phyloP scores from a whole-genome alignment of 2,797 vertebrate genomes.

The Urophycis tenuis region DNA sequence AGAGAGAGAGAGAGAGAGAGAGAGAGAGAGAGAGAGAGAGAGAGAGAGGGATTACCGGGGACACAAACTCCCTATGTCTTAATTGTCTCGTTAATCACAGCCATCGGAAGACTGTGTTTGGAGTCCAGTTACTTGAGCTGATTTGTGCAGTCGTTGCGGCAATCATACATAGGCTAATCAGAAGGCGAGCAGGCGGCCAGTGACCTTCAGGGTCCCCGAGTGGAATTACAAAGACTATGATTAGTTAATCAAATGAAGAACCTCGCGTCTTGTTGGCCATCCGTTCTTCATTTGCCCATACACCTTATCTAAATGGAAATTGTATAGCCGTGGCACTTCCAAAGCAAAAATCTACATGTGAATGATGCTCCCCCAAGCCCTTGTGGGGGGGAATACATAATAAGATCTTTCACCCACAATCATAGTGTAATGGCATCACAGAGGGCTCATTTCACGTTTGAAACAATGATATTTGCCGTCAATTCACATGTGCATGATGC shows the following conservation, averaged over 20 bases:
- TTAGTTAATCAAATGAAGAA: conserved; percentile 78
- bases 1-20: conserved; percentile 40
- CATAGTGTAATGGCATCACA: conserved; percentile 59
- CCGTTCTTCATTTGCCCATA: conserved; percentile 68
- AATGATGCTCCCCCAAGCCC: conserved; percentile 58
- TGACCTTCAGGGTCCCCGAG: conserved; percentile 64
- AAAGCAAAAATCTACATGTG: conserved; percentile 67
- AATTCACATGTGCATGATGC: conserved; percentile 55
- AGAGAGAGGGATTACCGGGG: conserved; percentile 54
- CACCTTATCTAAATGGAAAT: conserved; percentile 71
- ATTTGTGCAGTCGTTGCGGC: conserved; percentile 61
- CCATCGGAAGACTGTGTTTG: conserved; percentile 52
- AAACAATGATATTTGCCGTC: conserved; percentile 54
- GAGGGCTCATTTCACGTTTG: conserved; percentile 56
- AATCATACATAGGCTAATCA: conserved; percentile 69
- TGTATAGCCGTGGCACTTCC: conserved; percentile 59
- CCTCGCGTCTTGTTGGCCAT: conserved; percentile 48
- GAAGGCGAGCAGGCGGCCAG: conserved; percentile 50
- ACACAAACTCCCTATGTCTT: conserved; percentile 57
- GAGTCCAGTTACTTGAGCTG: conserved; percentile 64
- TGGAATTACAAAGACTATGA: conserved; percentile 75
- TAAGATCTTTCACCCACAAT: conserved; percentile 63
- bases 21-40: conserved; percentile 40
- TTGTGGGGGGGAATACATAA: conserved; percentile 49
- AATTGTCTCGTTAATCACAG: conserved; percentile 66